Conservation (phyloP, 1,140 invertebrate species). For the Caligus rogercresseyi region DNA sequence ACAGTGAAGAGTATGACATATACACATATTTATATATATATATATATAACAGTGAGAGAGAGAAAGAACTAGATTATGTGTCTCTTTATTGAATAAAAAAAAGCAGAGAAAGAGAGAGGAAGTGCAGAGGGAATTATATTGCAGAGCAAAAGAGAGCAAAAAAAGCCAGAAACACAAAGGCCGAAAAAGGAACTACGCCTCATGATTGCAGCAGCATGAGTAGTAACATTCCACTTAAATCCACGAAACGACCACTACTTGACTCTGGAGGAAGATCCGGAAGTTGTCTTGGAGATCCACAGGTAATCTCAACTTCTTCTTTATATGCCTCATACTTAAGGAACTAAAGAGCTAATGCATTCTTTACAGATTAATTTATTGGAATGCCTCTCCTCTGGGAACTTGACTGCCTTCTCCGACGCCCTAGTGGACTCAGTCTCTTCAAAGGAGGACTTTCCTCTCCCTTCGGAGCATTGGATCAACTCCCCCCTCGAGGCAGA, state of each 20-base stretch:
- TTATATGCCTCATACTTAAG: not conserved
- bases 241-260: not conserved
- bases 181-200: not conserved
- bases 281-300: constrained; percentile 3
- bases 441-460: not conserved
- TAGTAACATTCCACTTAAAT: not conserved
- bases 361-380: constrained; percentile 10
- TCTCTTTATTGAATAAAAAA: not conserved
- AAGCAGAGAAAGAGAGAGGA: too few relatives aligned
- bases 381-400: not conserved
- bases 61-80: too few relatives aligned
- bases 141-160: not conserved
- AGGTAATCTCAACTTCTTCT: not conserved
- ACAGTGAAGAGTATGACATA: not conserved
- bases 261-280: not conserved
- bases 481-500: constrained; percentile 2
- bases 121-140: not conserved
- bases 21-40: too few relatives aligned
- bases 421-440: not conserved
- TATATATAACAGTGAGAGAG: too few relatives aligned
- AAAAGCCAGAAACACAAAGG: not conserved
- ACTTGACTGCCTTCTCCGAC: constrained; percentile 1
- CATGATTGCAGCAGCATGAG: not conserved
- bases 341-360: not conserved
- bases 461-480: constrained; percentile 8